Evolutionary conservation across 2,797 vertebrate species (phyloP).

Genomic region (Chlorospingus flavigularis): DNA sequence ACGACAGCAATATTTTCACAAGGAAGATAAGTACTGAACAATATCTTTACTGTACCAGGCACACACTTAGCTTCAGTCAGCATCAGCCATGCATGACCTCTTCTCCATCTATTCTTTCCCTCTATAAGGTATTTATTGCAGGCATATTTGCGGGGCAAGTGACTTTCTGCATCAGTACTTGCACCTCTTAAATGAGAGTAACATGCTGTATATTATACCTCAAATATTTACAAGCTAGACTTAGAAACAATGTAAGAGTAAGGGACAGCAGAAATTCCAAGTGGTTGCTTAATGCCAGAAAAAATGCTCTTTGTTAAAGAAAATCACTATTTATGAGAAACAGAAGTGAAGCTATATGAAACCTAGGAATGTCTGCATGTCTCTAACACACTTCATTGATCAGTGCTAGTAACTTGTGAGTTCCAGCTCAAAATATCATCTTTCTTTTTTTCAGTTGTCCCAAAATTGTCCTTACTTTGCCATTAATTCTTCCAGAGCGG

Average conservation of each 20-base stretch:
- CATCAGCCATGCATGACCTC: not conserved
- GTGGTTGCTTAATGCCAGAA: not conserved
- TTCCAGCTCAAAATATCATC: not conserved
- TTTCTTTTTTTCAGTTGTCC: not conserved
- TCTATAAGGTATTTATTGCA: not conserved
- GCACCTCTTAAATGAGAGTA: not conserved
- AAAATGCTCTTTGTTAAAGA: not conserved
- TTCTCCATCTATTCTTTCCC: not conserved
- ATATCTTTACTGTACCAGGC: not conserved
- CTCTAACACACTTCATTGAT: not conserved
- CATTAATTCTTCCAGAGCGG: not conserved
- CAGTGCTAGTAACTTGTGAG: not conserved
- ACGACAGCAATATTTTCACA: conserved; percentile 54
- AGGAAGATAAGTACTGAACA: conserved; percentile 25
- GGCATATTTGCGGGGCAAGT: not conserved
- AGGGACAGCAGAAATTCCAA: not conserved
- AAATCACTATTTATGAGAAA: not conserved
- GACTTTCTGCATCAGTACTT: not conserved
- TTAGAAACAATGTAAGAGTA: not conserved
- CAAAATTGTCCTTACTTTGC: not conserved
- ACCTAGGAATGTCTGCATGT: not conserved
- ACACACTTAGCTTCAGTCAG: not conserved
- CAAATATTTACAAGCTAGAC: not conserved
- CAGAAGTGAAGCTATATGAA: not conserved
- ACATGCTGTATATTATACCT: not conserved